Percentiles rank a stretch among this genome's conserved stretches.
Evolutionary conservation across 2,113 vertebrate genomes (phyloP).

Genomic region (human): DNA sequence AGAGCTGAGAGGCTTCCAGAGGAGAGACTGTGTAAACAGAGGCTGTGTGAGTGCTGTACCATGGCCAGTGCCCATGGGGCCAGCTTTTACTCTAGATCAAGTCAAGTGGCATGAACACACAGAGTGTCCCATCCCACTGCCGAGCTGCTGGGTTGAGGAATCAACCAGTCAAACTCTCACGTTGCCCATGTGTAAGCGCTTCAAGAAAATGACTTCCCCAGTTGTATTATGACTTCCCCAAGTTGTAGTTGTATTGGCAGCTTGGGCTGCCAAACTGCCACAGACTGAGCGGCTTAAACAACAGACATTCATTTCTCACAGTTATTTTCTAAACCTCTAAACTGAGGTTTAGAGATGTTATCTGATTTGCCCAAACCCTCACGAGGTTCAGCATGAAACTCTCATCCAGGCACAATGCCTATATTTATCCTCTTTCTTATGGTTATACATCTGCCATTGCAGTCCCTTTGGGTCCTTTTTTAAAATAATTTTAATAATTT

Average conservation of each 20-base stretch:
- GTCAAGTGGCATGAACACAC: too few species aligned
- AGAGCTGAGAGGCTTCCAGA: not conserved
- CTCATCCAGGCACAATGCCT: accelerated
- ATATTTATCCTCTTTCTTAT: too few species aligned
- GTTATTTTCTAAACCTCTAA: too few species aligned
- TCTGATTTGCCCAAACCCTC: not conserved
- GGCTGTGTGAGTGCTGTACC: not conserved
- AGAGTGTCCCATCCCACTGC: too few species aligned
- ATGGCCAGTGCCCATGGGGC: too few species aligned
- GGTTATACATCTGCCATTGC: too few species aligned
- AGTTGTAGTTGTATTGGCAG: too few species aligned
- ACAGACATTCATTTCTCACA: not conserved
- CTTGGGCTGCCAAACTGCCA: not conserved
- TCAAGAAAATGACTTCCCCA: not conserved
- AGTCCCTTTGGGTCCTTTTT: not conserved
- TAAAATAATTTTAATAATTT: not conserved
- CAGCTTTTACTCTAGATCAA: too few species aligned
- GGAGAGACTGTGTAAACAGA: not conserved
- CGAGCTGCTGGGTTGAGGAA: not conserved
- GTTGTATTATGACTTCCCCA: too few species aligned
- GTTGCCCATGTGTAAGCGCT: accelerated
- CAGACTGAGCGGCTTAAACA: too few species aligned
- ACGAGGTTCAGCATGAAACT: not conserved
- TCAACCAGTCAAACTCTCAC: not conserved
- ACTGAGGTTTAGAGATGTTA: too few species aligned